These are phyloP conservation scores for Medauroidea extradentata DNA, from an alignment of 1,140 invertebrate genomes.

Conservation along the genomic window DNA sequence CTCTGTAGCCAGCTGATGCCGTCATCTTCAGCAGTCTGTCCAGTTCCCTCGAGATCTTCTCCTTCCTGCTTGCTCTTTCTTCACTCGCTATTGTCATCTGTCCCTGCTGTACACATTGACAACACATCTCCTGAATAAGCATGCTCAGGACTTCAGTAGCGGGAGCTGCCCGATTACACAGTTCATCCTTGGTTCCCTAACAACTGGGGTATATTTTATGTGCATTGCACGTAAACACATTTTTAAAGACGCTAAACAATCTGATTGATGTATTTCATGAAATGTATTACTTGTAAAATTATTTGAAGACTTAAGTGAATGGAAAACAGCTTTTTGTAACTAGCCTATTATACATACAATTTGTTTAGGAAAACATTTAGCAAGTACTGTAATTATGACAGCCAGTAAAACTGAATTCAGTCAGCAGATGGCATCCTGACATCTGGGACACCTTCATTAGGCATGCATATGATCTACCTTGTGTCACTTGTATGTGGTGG, in stretches of 20 bases:
- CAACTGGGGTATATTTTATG: slow-evolving; percentile 24
- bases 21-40: slow-evolving; percentile 36
- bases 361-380: no score
- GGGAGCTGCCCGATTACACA: slow-evolving; percentile 27
- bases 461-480: no score
- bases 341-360: no score
- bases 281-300: no score
- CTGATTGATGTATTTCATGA: background rate
- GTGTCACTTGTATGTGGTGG: no score
- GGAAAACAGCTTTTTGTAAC: no score
- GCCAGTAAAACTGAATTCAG: no score
- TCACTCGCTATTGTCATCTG: slow-evolving; percentile 25
- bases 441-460: no score
- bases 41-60: slow-evolving; percentile 39
- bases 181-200: slow-evolving; percentile 19
- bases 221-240: background rate
- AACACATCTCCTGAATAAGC: background rate
- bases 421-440: no score
- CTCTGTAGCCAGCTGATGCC: slow-evolving; percentile 28
- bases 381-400: no score
- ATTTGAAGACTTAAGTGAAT: no score
- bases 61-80: slow-evolving; percentile 38
- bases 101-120: slow-evolving; percentile 19
- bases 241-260: no score
- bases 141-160: slow-evolving; percentile 1